Conservation (phyloP, 2,113 vertebrate species). For the Danionella cerebrum region DNA sequence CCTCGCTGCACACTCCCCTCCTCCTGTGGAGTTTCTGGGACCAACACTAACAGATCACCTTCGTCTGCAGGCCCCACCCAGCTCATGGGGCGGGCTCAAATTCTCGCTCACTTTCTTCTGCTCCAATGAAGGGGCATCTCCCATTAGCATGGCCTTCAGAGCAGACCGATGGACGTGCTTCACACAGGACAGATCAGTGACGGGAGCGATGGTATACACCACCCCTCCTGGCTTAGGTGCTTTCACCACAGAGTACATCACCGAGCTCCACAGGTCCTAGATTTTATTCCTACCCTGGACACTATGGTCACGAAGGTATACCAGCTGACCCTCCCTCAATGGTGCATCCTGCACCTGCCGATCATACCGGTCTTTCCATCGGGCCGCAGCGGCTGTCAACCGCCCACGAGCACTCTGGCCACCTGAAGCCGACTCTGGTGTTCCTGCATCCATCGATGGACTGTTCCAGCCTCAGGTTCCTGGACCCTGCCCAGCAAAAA, state of each 20-base stretch:
- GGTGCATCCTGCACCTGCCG: neutral
- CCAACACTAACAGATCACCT: too few species aligned
- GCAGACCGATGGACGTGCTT: neutral
- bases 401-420: neutral
- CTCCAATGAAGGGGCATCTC: too few species aligned
- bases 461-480: neutral
- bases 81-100: too few species aligned
- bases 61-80: too few species aligned
- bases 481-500: conserved; percentile 4
- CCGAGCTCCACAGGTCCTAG: neutral
- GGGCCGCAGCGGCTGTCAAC: neutral
- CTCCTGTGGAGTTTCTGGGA: too few species aligned
- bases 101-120: too few species aligned
- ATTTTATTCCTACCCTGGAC: neutral
- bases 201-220: neutral
- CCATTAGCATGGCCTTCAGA: too few species aligned
- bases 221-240: neutral
- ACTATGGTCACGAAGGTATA: neutral
- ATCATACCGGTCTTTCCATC: neutral
- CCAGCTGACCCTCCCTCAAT: neutral
- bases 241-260: neutral
- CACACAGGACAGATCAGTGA: neutral
- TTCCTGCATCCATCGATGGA: conserved; percentile 19
- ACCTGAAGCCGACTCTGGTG: conserved; percentile 1
- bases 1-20: too few species aligned